These are phyloP conservation scores for Emys orbicularis DNA, from an alignment of 2,797 vertebrate species.

Conservation along the genomic window DNA sequence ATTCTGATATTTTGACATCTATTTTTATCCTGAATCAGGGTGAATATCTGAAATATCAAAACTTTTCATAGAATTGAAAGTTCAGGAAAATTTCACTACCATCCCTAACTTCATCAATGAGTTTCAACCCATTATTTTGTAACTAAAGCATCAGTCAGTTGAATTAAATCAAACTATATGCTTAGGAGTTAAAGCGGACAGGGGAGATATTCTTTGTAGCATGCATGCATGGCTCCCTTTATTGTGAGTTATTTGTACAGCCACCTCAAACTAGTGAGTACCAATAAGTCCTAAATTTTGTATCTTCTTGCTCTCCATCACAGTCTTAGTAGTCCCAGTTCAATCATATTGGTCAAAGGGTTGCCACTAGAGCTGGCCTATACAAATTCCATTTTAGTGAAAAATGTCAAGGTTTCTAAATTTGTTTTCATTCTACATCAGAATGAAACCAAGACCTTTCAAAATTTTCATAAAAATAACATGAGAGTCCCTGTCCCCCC, in stretches of 20 bases:
- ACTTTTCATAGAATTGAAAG: neutral
- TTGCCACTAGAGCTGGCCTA: neutral
- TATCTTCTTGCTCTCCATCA: neutral
- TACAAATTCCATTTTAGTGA: neutral
- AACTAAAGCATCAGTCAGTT: neutral
- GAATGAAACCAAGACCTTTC: neutral
- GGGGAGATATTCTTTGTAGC: neutral
- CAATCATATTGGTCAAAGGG: neutral
- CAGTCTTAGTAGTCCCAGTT: neutral
- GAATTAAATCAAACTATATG: neutral
- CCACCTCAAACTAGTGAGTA: neutral
- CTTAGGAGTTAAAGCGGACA: neutral
- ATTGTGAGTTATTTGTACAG: fast-evolving
- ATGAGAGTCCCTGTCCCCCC: neutral
- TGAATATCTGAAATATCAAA: neutral
- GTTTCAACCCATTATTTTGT: neutral
- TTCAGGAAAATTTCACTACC: neutral
- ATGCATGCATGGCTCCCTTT: neutral
- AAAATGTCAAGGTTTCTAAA: neutral
- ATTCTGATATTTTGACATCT: neutral
- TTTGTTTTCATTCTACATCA: neutral
- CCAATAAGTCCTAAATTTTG: neutral
- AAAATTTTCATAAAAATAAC: neutral
- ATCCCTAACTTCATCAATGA: neutral
- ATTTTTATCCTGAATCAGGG: neutral